Percentiles rank a stretch among this genome's conserved stretches.
phyloP scores from a whole-genome alignment of 2,888 invertebrate species.

The Pristionchus japonicus region DNA sequence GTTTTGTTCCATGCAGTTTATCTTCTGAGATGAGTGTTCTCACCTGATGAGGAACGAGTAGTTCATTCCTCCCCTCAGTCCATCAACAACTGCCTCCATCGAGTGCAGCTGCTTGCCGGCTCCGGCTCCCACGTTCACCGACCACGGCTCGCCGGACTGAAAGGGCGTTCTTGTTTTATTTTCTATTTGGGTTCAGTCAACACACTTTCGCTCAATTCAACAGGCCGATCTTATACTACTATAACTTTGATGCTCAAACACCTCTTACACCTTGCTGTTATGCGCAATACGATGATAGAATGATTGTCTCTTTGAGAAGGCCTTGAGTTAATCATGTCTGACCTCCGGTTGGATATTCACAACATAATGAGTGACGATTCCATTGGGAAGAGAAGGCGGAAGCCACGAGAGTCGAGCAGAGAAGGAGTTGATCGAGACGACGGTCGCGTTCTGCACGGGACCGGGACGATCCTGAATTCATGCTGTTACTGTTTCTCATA shows the following conservation, averaged over 20 bases:
- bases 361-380: conserved; percentile 68
- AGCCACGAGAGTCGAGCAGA: conserved; percentile 69
- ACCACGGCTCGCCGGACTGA: conserved; percentile 56
- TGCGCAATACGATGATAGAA: too few species aligned
- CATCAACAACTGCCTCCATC: conserved; percentile 67
- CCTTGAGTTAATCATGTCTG: not conserved
- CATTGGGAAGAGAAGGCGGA: conserved; percentile 70
- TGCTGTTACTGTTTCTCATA: too few species aligned
- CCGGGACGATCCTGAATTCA: conserved; percentile 63
- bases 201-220: too few species aligned
- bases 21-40: not conserved
- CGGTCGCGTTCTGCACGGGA: conserved; percentile 59
- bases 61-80: conserved; percentile 64
- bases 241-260: too few species aligned
- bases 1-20: not conserved
- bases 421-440: conserved; percentile 59
- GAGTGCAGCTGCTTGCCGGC: conserved; percentile 55
- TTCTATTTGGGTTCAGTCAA: too few species aligned
- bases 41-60: conserved; percentile 44
- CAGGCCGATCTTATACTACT: too few species aligned
- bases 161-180: too few species aligned
- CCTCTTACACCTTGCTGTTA: too few species aligned
- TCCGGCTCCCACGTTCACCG: conserved; percentile 62
- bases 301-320: too few species aligned
- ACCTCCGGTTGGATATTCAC: conserved; percentile 56